Evolutionary conservation across 2,797 vertebrate species (phyloP).

Genomic region (Okamejei kenojei): DNA sequence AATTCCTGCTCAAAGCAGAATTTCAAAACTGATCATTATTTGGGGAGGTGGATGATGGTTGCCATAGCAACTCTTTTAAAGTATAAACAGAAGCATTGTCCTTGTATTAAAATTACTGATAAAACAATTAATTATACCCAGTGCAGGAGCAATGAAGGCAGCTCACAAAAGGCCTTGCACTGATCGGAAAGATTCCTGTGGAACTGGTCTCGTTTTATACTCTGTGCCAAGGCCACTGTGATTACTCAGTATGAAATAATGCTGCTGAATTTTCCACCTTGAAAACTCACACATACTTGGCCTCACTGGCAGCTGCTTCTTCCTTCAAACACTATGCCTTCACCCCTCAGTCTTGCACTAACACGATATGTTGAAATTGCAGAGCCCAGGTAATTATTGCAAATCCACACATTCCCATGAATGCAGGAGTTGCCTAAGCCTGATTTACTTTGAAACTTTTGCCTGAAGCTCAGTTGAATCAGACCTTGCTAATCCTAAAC

Average conservation of each 20-base stretch:
- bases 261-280: not conserved
- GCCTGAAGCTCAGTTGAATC: not conserved
- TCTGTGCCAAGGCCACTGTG: not conserved
- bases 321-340: not conserved
- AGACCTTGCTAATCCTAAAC: not conserved
- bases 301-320: not conserved
- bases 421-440: not conserved
- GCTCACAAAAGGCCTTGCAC: not conserved
- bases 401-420: not conserved
- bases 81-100: slow-evolving; percentile 35
- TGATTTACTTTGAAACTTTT: not conserved
- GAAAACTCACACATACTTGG: too few relatives aligned
- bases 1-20: not conserved
- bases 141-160: not conserved
- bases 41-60: slow-evolving; percentile 13
- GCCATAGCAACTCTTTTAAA: slow-evolving; percentile 43
- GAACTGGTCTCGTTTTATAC: not conserved
- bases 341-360: too few relatives aligned
- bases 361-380: not conserved
- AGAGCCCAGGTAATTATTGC: too few relatives aligned
- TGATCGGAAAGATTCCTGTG: not conserved
- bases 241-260: not conserved
- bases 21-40: not conserved
- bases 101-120: not conserved
- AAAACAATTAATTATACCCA: not conserved